Conservation (phyloP, 2,113 vertebrate genomes). For the Orthochromis malagaraziensis region DNA sequence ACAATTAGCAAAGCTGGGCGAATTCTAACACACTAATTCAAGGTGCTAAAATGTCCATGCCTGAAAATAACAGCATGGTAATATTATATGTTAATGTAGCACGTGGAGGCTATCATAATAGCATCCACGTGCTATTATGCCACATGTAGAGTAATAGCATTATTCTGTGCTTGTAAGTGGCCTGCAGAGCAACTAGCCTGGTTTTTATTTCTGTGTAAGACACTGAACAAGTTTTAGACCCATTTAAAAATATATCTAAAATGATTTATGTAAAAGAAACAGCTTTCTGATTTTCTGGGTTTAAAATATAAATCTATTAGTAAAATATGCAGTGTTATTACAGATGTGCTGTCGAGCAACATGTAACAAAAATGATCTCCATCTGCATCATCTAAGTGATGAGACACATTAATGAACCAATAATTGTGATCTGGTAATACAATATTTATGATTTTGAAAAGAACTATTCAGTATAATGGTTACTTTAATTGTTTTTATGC, state of each 20-base stretch:
- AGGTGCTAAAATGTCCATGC: not conserved
- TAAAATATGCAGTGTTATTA: not conserved
- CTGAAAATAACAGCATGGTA: not conserved
- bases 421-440: not conserved
- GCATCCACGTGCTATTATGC: not conserved
- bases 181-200: not conserved
- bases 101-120: not conserved
- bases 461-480: no score
- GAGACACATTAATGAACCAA: not conserved
- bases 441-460: not conserved
- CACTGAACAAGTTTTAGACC: not conserved
- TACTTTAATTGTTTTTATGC: not conserved
- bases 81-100: not conserved
- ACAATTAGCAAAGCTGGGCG: not conserved
- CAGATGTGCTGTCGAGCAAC: not conserved
- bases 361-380: not conserved
- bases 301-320: not conserved
- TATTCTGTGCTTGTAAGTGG: not conserved
- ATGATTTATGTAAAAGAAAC: not conserved
- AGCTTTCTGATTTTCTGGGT: not conserved
- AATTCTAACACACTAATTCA: not conserved
- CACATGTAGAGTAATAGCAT: not conserved
- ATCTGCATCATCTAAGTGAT: not conserved
- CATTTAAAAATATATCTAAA: not conserved
- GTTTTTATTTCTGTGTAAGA: not conserved